Percentiles rank a stretch among this genome's conserved stretches.
Conservation (phyloP, 2,888 invertebrate species). For the Frankliniella fusca region DNA sequence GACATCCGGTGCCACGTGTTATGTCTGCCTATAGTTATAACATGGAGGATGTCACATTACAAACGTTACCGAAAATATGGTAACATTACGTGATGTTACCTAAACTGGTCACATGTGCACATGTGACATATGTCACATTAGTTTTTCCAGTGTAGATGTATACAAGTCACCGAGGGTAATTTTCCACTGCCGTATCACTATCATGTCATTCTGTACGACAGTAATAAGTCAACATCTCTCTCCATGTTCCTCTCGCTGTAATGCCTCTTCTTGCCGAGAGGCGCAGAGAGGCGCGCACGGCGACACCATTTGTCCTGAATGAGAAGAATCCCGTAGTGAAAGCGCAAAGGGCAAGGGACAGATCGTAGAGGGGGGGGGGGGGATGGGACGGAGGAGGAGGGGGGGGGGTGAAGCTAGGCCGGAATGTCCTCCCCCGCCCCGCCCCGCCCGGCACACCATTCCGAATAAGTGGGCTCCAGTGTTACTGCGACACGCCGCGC, state of each 20-base stretch:
- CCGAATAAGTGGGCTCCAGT: not conserved
- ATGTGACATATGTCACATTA: too few relatives aligned
- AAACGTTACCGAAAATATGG: too few relatives aligned
- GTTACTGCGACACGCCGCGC: constrained; percentile 4
- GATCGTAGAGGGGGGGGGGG: constrained; percentile 34
- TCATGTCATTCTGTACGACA: too few relatives aligned
- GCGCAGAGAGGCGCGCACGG: constrained; percentile 6
- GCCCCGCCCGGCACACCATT: not conserved
- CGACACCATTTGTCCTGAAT: constrained; percentile 31
- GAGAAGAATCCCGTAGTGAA: constrained; percentile 34
- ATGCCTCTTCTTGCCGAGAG: constrained; percentile 1
- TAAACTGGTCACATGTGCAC: too few relatives aligned
- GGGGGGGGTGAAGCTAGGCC: not conserved
- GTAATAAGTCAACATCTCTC: too few relatives aligned
- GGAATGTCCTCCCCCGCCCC: not conserved
- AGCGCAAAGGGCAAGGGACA: constrained; percentile 23
- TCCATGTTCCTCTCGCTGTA: constrained; percentile 28
- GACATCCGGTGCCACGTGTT: too few relatives aligned
- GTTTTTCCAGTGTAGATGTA: too few relatives aligned
- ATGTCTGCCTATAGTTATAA: too few relatives aligned
- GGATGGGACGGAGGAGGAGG: constrained; percentile 34
- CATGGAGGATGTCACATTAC: too few relatives aligned
- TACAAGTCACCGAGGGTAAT: too few relatives aligned
- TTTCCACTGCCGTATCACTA: too few relatives aligned
- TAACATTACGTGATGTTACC: too few relatives aligned